Conservation (phyloP, 2,797 vertebrate genomes). For the Brotogeris chrysoptera region DNA sequence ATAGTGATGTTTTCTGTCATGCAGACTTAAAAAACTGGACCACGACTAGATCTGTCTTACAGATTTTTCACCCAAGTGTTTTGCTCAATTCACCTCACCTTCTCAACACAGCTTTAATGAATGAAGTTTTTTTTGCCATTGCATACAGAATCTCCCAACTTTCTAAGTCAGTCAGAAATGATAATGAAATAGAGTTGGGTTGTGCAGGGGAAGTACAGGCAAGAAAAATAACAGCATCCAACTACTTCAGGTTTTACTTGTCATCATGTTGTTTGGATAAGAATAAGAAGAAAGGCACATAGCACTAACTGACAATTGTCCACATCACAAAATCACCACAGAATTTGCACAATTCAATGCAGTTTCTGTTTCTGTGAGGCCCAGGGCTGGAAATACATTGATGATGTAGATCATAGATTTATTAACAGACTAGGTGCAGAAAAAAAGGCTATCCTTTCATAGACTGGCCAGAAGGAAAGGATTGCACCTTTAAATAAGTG, state of each 20-base stretch:
- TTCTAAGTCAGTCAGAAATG: slow-evolving; percentile 50
- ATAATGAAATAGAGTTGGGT: slow-evolving; percentile 12
- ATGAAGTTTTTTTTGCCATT: slow-evolving; percentile 24
- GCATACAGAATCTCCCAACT: not conserved
- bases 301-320: not conserved
- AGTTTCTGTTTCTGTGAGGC: not conserved
- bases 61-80: slow-evolving; percentile 18
- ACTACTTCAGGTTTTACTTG: slow-evolving; percentile 27
- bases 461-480: not conserved
- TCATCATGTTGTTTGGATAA: slow-evolving; percentile 25
- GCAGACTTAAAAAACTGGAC: slow-evolving; percentile 6
- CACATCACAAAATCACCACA: not conserved
- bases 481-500: not conserved
- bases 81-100: slow-evolving; percentile 2
- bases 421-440: not conserved
- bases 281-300: not conserved
- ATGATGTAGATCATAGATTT: not conserved
- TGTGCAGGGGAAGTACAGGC: not conserved
- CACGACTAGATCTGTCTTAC: not conserved
- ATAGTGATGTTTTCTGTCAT: slow-evolving; percentile 3
- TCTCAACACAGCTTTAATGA: slow-evolving; percentile 18
- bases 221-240: slow-evolving; percentile 44
- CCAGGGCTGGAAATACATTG: not conserved
- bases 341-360: not conserved
- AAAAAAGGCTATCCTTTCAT: not conserved